phyloP scores from a whole-genome alignment of 2,113 vertebrate species.

The Pelusios castaneus region DNA sequence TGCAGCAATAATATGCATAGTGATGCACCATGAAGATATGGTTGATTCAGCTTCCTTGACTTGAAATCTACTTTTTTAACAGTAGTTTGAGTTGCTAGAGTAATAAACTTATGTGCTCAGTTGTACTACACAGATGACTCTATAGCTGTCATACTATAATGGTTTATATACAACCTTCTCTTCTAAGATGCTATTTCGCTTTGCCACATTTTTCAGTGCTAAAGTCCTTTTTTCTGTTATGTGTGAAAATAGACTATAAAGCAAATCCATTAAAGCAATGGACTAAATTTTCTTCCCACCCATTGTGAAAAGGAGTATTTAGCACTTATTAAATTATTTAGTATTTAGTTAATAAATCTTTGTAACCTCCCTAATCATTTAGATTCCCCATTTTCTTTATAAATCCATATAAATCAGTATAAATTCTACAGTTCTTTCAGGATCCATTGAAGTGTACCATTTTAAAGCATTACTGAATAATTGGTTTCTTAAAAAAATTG shows the following conservation, averaged over 20 bases:
- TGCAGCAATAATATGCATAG: background rate
- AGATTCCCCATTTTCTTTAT: background rate
- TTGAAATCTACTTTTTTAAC: background rate
- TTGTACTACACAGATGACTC: background rate
- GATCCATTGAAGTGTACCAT: background rate
- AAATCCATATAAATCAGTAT: background rate
- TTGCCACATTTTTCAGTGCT: background rate
- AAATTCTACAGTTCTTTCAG: background rate
- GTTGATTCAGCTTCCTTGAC: background rate
- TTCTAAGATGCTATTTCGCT: background rate
- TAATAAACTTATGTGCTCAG: background rate
- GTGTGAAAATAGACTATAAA: background rate
- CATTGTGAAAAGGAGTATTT: background rate
- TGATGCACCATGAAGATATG: background rate
- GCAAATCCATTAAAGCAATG: background rate
- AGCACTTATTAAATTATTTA: background rate
- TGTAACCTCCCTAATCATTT: background rate
- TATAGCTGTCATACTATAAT: slow-evolving; percentile 38
- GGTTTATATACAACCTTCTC: background rate
- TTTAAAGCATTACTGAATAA: background rate
- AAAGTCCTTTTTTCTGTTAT: slow-evolving; percentile 11
- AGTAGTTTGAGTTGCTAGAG: background rate
- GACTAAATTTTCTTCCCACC: background rate
- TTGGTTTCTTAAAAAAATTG: background rate
- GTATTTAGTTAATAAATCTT: background rate